Evolutionary conservation across 2,113 vertebrate species (phyloP), one percentile per base, ranked within the genome.

Genomic region (Ploceus nigricollis): DNA sequence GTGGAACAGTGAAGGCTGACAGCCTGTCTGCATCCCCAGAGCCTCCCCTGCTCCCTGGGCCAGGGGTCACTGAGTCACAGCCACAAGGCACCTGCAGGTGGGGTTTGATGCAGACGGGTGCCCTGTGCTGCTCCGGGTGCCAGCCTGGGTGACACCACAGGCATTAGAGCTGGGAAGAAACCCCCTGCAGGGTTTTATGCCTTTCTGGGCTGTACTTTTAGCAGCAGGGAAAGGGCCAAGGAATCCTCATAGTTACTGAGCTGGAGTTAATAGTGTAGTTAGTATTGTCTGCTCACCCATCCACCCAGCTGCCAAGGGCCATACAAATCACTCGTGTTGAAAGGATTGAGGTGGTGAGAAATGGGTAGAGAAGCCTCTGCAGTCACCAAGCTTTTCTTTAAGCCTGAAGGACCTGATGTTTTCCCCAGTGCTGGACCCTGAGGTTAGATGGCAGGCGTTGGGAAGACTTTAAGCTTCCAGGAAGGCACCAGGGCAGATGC

Each of bases 191-290:
- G 7, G 33, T 42, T 81, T 81, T 50, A 53, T 75, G 76, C 64
- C 40, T 81, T 71, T 56, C 79, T 73, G 23, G 31, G 64, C 31
- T 78, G 82, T 6, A 51, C 76, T 90, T 92, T 28, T 58, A 92
- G 93, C 93, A 81, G 91, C 72, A 91, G 64, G 60, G 89, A 91
- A 96, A 84, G 77, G 91, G 47, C 77, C 47, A 48, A 66, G 76
- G 76, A 80, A 70, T 71, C 39, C 68, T 92, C 60, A 27, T 1
- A 14, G 15, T 44, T 47, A 78, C 10, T 94, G 76, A 92, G 60
- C 85, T 81, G 71, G 66, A 68, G 83, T 84, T 89, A 93, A 95
- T 60, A 30, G 48, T 15, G 10, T 6, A 53, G 86, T 89, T 61
- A 76, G 65, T 39, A 35, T 27, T 86, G 51, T 33, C 66, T 86